Base-by-base conservation (phyloP, 2,888 invertebrate species). In the Clostera curtula region DNA sequence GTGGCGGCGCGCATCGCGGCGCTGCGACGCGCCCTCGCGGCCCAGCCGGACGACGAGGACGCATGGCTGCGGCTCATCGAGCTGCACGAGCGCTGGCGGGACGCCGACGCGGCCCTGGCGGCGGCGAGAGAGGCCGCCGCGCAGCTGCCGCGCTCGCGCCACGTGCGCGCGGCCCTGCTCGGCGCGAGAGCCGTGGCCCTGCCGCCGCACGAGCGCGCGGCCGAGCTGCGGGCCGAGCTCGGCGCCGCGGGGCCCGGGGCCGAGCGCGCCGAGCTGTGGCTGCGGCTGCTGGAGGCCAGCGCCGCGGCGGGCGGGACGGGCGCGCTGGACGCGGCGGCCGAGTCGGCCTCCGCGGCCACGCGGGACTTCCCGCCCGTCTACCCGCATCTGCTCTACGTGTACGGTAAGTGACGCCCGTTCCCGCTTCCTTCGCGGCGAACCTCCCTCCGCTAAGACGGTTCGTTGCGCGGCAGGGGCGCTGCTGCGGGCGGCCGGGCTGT, bases 401-500 rank as follows among this genome's bases (percentile, higher is more conserved):
- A 61, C 43, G 73, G 71, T 63, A 30, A 43, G 50, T 25, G 17
- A 0, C n/a, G 23, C 14, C 12, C 8, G 5, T 2, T 10, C 12
- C 14, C 14, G 13, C 5, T 19, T 7, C 12, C 14, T 4, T 8
- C 0, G 22, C 24, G n/a, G 20, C 10, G 19, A 4, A 2, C 15
- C 13, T 36, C 19, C 4, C 18, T 10, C 15, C 18, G 12, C 13
- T 8, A 22, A 20, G 8, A 5, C 4, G 21, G 7, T 6, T 16
- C 7, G 19, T 4, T 16, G 13, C 15, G 3, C 21, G 13, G 20
- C 48, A 71, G 77, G 38, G 7, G 40, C 45, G 12, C 48, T 46
- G 34, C 51, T 73, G 26, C 92, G 93, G 53, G 86, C 89, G 9
- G 88, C 89, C 4, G 92, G 92, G 1, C 82, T 91, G 31, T 89